Evolutionary conservation across 1,140 invertebrate genomes (phyloP).

Genomic region (Drosophila cardini): DNA sequence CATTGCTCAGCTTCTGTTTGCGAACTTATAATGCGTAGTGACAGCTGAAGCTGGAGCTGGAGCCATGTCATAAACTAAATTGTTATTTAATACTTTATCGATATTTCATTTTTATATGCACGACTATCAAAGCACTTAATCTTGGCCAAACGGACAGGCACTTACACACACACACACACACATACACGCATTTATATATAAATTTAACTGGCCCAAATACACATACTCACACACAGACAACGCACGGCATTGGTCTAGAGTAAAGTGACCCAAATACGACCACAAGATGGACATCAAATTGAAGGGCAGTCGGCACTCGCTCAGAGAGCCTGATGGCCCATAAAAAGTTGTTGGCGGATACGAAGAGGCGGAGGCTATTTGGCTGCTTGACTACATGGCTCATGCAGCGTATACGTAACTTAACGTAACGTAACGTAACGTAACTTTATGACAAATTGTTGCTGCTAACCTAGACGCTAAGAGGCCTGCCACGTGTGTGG

Average conservation of each 20-base stretch:
- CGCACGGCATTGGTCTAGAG: constrained; percentile 42
- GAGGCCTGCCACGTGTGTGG: constrained; percentile 72
- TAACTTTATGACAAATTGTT: constrained; percentile 81
- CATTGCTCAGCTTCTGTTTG: constrained; percentile 36
- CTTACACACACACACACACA: constrained; percentile 65
- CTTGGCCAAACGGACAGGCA: constrained; percentile 71
- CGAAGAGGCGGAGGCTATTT: constrained; percentile 53
- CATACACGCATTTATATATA: constrained; percentile 52
- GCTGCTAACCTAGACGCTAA: constrained; percentile 75
- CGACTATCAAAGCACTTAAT: constrained; percentile 81
- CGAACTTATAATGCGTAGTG: constrained; percentile 36
- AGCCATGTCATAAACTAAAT: constrained; percentile 76
- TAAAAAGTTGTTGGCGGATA: constrained; percentile 68
- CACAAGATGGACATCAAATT: constrained; percentile 76
- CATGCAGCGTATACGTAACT: constrained; percentile 57
- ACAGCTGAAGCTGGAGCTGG: constrained; percentile 49
- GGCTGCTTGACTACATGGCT: constrained; percentile 51
- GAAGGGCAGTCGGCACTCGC: constrained; percentile 9
- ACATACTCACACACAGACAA: constrained; percentile 19
- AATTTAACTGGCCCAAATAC: constrained; percentile 65
- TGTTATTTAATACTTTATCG: constrained; percentile 83
- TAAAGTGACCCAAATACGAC: constrained; percentile 78
- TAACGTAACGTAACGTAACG: constrained; percentile 49
- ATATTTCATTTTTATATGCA: constrained; percentile 84
- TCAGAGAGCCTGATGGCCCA: constrained; percentile 53